A percentile compares a stretch with the other conserved stretches of the same genome.
Evolutionary conservation across 2,888 invertebrate genomes (phyloP).

Genomic region (Eucriotettix oculatus): DNA sequence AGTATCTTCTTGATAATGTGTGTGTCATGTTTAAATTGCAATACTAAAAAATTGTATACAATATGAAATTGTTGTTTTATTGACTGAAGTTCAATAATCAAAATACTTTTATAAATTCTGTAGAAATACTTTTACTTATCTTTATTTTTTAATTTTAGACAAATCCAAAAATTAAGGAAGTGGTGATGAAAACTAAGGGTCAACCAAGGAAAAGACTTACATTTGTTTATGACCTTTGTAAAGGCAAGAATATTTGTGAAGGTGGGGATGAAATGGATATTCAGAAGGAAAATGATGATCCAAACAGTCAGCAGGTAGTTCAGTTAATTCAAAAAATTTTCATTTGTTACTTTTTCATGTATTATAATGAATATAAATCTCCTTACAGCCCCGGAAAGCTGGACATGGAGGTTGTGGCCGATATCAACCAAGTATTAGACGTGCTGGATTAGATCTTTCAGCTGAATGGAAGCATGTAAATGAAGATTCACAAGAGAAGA

Average conservation of each 20-base stretch:
- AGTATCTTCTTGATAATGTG: not conserved
- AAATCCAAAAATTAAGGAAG: slow-evolving; percentile 84
- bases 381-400: slow-evolving; percentile 33
- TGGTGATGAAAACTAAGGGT: slow-evolving; percentile 89
- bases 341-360: not conserved
- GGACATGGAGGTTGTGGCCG: slow-evolving; percentile 95
- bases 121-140: not conserved
- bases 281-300: slow-evolving; percentile 41
- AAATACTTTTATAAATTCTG: not conserved
- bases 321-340: not conserved
- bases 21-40: not conserved
- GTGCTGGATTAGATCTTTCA: slow-evolving; percentile 79
- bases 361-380: not conserved
- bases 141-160: slow-evolving; percentile 37
- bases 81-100: not conserved
- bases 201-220: slow-evolving; percentile 88
- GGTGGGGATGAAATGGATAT: slow-evolving; percentile 97
- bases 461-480: slow-evolving; percentile 99
- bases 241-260: slow-evolving; percentile 95
- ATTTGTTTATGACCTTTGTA: slow-evolving; percentile 94
- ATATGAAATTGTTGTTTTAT: not conserved
- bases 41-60: no score
- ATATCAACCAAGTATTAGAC: slow-evolving; percentile 84
- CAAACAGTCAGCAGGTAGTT: slow-evolving; percentile 14
- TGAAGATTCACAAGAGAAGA: slow-evolving; percentile 95